These are phyloP conservation scores for Dromas ardeola DNA, from an alignment of 2,113 vertebrate genomes.

Conservation along the genomic window DNA sequence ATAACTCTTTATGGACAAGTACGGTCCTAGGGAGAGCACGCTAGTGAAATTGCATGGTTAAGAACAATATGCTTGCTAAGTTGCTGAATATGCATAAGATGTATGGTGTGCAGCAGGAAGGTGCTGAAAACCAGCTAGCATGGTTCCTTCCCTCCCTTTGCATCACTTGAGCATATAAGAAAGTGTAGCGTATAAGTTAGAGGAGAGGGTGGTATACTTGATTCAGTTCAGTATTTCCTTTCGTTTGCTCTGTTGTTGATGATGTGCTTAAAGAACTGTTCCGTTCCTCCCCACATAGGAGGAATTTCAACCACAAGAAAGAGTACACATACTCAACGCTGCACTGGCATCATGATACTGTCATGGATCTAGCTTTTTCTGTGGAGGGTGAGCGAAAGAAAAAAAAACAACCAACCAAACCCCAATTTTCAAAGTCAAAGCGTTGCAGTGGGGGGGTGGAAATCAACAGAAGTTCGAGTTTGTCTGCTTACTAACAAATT, in stretches of 20 bases:
- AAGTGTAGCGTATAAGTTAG: background rate
- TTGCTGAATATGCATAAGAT: background rate
- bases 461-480: background rate
- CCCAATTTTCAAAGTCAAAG: background rate
- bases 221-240: background rate
- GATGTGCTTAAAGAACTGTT: background rate
- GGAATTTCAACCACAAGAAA: constrained; percentile 87
- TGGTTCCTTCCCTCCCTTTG: background rate
- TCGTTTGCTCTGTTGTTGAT: background rate
- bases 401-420: too few species aligned
- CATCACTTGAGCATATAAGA: background rate
- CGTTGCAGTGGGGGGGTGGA: background rate
- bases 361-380: constrained; percentile 88
- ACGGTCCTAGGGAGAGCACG: background rate
- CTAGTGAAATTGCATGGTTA: background rate
- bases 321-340: constrained; percentile 88
- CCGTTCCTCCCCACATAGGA: constrained; percentile 73
- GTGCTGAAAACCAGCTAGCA: accelerated
- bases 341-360: constrained; percentile 90
- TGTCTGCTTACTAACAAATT: background rate
- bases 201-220: background rate
- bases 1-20: background rate
- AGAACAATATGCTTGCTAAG: background rate
- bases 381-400: constrained; percentile 81
- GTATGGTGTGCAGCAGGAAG: accelerated